Conservation (phyloP, 2,113 vertebrate genomes). For the Mungos mungo region DNA sequence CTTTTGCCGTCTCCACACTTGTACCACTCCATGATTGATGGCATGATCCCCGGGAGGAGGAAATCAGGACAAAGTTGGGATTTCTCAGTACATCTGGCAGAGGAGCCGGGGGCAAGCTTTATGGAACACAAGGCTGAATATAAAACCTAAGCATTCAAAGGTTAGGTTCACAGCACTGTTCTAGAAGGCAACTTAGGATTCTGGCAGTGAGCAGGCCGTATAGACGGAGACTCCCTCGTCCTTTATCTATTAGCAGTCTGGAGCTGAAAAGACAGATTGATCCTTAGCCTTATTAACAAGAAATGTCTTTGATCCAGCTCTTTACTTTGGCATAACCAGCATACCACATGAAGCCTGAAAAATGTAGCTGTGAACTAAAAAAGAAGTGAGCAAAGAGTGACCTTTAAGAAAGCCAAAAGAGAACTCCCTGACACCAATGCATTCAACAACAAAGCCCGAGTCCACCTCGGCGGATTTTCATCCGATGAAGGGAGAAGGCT, state of each 20-base stretch:
- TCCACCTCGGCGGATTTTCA: conserved; percentile 39
- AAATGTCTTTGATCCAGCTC: conserved; percentile 66
- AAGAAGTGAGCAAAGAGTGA: conserved; percentile 72
- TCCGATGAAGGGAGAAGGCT: conserved; percentile 58
- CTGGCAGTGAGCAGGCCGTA: conserved; percentile 73
- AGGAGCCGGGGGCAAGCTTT: conserved; percentile 52
- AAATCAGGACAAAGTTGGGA: conserved; percentile 48
- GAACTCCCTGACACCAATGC: conserved; percentile 65
- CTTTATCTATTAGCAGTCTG: conserved; percentile 72
- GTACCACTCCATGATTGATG: conserved; percentile 63
- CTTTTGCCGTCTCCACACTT: conserved; percentile 59
- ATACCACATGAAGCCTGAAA: conserved; percentile 65
- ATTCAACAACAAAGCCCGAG: conserved; percentile 41
- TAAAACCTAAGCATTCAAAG: conserved; percentile 59
- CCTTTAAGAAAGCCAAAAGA: conserved; percentile 62
- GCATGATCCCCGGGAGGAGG: conserved; percentile 51
- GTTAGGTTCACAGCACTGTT: conserved; percentile 51
- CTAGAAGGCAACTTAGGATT: conserved; percentile 52
- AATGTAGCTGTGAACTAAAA: conserved; percentile 57
- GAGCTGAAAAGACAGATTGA: conserved; percentile 62
- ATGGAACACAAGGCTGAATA: conserved; percentile 62
- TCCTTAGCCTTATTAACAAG: conserved; percentile 62
- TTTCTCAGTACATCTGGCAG: conserved; percentile 66
- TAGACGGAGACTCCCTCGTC: conserved; percentile 49
- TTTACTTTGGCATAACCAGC: conserved; percentile 65